These are phyloP conservation scores for Dryomyza anilis DNA, from an alignment of 2,888 invertebrate species.

Conservation along the genomic window DNA sequence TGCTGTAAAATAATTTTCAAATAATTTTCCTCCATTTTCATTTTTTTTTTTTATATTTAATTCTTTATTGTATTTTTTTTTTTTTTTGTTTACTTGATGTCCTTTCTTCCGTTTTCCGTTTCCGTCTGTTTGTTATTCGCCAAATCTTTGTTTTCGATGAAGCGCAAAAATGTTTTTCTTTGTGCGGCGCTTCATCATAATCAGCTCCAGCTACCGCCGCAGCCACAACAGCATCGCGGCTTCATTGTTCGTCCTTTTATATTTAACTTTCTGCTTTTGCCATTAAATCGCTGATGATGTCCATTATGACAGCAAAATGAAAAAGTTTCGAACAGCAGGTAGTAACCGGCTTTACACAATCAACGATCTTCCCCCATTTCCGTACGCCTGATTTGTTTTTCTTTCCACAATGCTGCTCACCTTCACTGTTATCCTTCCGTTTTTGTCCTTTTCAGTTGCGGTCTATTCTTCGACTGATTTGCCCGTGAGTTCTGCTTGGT, in stretches of 20 bases:
- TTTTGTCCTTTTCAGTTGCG: no score
- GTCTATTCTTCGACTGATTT: no score
- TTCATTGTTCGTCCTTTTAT: not conserved
- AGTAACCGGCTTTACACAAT: no score
- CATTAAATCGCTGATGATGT: constrained; percentile 12
- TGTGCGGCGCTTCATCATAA: not conserved
- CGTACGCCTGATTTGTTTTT: no score
- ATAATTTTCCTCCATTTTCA: constrained; percentile 1
- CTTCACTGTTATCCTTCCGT: no score
- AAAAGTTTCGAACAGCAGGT: constrained; percentile 10
- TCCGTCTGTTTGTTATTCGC: no score
- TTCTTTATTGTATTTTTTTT: no score
- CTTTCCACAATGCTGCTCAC: no score
- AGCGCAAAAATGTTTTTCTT: constrained; percentile 13
- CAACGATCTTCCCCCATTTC: no score
- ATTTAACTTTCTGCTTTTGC: constrained; percentile 11
- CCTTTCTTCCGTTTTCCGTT: no score
- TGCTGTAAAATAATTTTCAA: constrained; percentile 7
- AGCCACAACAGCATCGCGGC: not conserved
- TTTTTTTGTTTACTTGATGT: no score
- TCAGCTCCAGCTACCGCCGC: not conserved
- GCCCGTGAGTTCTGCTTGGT: no score
- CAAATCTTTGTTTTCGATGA: constrained; percentile 9
- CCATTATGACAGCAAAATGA: constrained; percentile 6
- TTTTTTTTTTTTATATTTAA: not conserved